Evolutionary conservation across 2,113 vertebrate species (phyloP), one percentile per base, ranked within the genome.

Genomic region (Steatornis caripensis): DNA sequence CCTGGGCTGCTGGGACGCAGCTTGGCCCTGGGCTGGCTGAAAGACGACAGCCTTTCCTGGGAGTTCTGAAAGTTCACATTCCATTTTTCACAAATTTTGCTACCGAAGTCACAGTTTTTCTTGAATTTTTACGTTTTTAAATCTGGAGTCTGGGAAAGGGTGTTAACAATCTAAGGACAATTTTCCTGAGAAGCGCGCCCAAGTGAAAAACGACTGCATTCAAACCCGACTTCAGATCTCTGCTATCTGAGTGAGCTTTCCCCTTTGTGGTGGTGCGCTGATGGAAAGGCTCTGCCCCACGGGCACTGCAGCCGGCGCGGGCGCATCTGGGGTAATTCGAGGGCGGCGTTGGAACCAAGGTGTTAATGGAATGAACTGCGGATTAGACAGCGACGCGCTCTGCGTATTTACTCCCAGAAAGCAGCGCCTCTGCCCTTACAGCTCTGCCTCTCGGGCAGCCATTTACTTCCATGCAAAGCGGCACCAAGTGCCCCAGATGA

Each of bases 281-380:
- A 57, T n/a, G 43, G 22, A 66, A n/a, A 16, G 51, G 39, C 41
- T 71, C 48, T 54, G 76, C 23, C 48, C 36, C 6, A n/a, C n/a
- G n/a, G 1, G 53, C 60, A 4, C 30, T 39, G 49, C 27, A 21
- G 37, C 26, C 2, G 3, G 26, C 11, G 0, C 0, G 8, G 43
- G 30, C 9, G 34, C 37, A 11, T 10, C 48, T 5, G 36, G 30
- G 30, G 37, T 46, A 15, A 58, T 10, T 2, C 1, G 3, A n/a
- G 64, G 46, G 26, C 37, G 29, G 21, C 5, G 46, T 4, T 71
- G 48, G 29, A 26, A 15, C 29, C 48, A 68, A 62, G 46, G 37
- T 30, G 49, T 79, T 89, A 84, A 46, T 3, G 26, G 64, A 11
- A 29, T 30, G 23, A 6, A 6, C 41, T 15, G 43, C 15, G 49